Base-by-base conservation (phyloP, 2,888 invertebrate genomes). In the Trypoxylon attenuatum region DNA sequence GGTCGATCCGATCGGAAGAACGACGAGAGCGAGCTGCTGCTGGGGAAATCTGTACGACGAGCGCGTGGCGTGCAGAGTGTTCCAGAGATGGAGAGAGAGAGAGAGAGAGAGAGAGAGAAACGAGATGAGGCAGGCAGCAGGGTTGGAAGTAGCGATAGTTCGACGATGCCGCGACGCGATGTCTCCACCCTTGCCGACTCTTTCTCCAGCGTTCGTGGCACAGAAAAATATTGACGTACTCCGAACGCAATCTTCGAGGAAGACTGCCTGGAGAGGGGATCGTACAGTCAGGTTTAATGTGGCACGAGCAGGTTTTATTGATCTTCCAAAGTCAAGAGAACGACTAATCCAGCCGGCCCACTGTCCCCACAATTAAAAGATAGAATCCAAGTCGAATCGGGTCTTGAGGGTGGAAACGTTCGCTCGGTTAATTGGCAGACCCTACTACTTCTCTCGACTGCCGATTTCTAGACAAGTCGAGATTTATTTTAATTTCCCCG, bases 351-450 rank as follows among this genome's bases (percentile, higher is more conserved):
- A 21, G 27, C 23, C 55, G 53, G 33, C 42, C 29, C 23, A 45
- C 43, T 59, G 61, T 57, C 56, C 63, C 57, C 27, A 62, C 73
- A 69, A 77, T 76, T 76, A 77, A 77, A 77, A 77, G 65, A 73
- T 77, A 63, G 71, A 56, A 67, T 61, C 49, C 60, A 25, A 46
- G 41, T 19, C 3, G 47, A 27, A 5, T 21, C 21, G 19, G 53
- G n/a, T n/a, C n/a, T n/a, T 43, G 6, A 16, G 18, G 15, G 49
- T 18, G 41, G 61, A 56, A 16, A 55, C 57, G 64, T 51, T 43
- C 50, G 33, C 41, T 60, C 64, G 66, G 60, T 69, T 76, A 76
- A 76, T 76, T 71, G 77, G 59, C 63, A 66, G 61, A 56, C 59
- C 51, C 50, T 50, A 58, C 55, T 73, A n/a, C n/a, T 66, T 71